A percentile compares a stretch with the other conserved stretches of the same genome.
Evolutionary conservation across 1,140 invertebrate species (phyloP).

Genomic region (Ctenoplectra terminalis): DNA sequence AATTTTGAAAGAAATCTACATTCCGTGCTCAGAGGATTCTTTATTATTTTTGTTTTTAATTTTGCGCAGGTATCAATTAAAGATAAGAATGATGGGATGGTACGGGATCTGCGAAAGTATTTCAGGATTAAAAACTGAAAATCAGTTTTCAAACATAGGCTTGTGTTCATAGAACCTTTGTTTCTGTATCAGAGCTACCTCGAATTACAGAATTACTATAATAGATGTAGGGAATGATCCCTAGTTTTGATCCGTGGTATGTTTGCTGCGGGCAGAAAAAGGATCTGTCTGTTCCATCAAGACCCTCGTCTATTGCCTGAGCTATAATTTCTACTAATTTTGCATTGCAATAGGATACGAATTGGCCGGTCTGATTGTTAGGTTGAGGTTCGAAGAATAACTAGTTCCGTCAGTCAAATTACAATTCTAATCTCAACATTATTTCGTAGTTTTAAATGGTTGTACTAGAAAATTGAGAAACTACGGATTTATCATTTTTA

Average conservation of each 20-base stretch:
- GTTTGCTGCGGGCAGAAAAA: neutral
- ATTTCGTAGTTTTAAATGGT: neutral
- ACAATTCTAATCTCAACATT: neutral
- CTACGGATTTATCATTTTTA: neutral
- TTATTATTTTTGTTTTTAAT: too few species aligned
- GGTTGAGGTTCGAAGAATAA: neutral
- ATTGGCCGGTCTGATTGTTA: neutral
- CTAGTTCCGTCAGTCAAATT: neutral
- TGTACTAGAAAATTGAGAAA: neutral
- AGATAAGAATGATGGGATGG: neutral
- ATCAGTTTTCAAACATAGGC: neutral
- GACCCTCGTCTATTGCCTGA: neutral
- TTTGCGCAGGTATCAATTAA: neutral
- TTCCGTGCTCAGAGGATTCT: too few species aligned
- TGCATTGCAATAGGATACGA: neutral
- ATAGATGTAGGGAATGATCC: neutral
- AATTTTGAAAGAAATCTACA: too few species aligned
- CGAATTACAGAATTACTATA: neutral
- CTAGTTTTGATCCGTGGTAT: neutral
- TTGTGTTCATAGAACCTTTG: neutral
- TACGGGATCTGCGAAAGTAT: too few species aligned
- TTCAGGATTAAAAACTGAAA: neutral
- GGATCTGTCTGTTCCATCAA: neutral
- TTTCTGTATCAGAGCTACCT: neutral
- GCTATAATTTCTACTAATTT: slow-evolving; percentile 1